phyloP scores from a whole-genome alignment of 37 sponge, comb jelly and placozoan genomes.

The Tethya wilhelma region DNA sequence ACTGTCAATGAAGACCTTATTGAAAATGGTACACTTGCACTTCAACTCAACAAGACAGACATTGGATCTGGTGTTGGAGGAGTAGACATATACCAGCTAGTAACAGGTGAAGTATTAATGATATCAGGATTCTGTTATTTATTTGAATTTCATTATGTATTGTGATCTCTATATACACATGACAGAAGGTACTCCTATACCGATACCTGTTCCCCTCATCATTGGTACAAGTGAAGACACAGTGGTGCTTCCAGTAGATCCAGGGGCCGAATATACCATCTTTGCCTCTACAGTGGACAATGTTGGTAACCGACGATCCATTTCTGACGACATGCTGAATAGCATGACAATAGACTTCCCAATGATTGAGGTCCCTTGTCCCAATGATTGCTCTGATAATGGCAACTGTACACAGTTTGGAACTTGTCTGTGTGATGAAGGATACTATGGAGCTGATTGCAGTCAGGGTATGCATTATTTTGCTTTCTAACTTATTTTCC shows the following conservation, averaged over 20 bases:
- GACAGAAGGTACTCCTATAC: not conserved
- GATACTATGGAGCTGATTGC: constrained; percentile 7
- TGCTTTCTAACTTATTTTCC: too few species aligned
- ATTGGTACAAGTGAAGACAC: not conserved
- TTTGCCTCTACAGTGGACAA: constrained; percentile 9
- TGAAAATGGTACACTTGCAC: not conserved
- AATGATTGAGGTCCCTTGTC: not conserved
- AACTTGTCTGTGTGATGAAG: not conserved
- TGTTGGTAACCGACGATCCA: not conserved
- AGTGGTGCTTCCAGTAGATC: not conserved
- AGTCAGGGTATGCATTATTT: not conserved
- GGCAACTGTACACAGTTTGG: not conserved
- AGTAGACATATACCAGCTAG: not conserved
- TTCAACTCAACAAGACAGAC: not conserved
- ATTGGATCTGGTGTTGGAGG: not conserved
- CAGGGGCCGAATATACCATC: not conserved
- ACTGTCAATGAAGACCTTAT: not conserved
- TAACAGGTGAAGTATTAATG: not conserved
- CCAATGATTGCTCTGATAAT: not conserved
- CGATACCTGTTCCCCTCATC: not conserved
- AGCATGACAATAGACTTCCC: not conserved
- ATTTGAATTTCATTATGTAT: not conserved
- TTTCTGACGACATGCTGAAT: not conserved
- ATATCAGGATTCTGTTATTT: not conserved
- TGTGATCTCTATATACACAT: not conserved